Evolutionary conservation across 2,113 vertebrate genomes (phyloP), one percentile per base, ranked within the genome.

Genomic region (Tamias sibiricus): DNA sequence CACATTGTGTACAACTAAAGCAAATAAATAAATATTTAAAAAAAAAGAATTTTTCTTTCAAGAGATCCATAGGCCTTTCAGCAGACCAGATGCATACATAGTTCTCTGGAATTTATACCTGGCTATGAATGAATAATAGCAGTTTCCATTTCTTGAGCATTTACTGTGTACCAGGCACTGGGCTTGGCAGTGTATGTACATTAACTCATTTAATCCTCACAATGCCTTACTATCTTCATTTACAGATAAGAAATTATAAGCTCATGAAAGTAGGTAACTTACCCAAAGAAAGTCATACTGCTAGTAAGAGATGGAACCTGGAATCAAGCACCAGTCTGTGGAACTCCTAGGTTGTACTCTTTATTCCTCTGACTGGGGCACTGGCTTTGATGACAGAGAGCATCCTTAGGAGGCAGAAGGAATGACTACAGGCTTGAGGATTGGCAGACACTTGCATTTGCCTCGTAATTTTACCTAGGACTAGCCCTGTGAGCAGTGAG

Each of bases 161-260:
- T 95, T 82, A 82, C 82, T 91, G 35, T 95, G 57, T 94, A 49
- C 42, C 49, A 54, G 26, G 71, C 66, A 91, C 59, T 54, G n/a
- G n/a, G 7, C 59, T 93, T 49, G 59, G 71, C 69, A 90, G 30
- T 81, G 87, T 47, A 80, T 32, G 64, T 82, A 42, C 19, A 72
- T 71, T 90, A 91, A 79, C 20, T 96, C 81, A 80, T 91, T 87
- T 81, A 88, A 68, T 85, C 28, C 4, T 94, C 44, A 47, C 32
- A 62, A 37, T 59, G 64, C 32, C 17, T 59, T 69, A 71, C 77
- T 74, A 37, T 95, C 35, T 68, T 64, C 22, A 54, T 77, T 88
- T 94, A 87, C 84, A 90, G 80, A 62, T 74, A 74, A 96, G 44
- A 47, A 90, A 96, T 49, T 49, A 81, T 69, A 95, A 28, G 54